phyloP scores from a whole-genome alignment of 1,140 invertebrate species.

The Rhagoletis zephyria region DNA sequence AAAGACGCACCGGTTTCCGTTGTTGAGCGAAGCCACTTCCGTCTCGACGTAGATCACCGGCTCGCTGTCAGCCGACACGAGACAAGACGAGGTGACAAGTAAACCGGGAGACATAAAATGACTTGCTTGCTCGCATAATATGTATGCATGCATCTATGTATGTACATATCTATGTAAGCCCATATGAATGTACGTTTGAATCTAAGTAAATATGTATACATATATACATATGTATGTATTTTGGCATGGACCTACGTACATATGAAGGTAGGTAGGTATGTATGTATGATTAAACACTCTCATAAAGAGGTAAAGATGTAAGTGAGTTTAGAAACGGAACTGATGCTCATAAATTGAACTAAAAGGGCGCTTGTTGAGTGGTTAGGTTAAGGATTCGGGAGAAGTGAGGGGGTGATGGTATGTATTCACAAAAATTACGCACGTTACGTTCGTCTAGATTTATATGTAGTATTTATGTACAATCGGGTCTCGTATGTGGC shows the following conservation, averaged over 20 bases:
- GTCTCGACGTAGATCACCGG: slow-evolving; percentile 7
- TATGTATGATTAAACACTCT: not conserved
- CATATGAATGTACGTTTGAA: not conserved
- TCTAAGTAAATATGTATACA: not conserved
- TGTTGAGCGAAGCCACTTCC: slow-evolving; percentile 47
- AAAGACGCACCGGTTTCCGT: slow-evolving; percentile 15
- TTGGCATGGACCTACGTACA: not conserved
- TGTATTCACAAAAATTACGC: not conserved
- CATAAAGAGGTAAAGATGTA: not conserved
- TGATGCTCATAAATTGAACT: slow-evolving; percentile 47
- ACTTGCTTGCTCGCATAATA: not conserved
- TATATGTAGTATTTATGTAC: not conserved
- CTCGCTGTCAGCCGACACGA: not conserved
- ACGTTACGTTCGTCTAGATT: too few species aligned
- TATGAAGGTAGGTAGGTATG: not conserved
- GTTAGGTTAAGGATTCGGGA: not conserved
- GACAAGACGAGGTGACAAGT: not conserved
- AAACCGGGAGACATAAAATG: not conserved
- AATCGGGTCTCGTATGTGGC: not conserved
- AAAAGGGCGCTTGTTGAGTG: slow-evolving; percentile 2
- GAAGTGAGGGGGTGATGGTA: not conserved
- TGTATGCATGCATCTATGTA: not conserved
- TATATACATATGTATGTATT: not conserved
- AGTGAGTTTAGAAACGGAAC: slow-evolving; percentile 37
- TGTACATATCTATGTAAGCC: not conserved